Base-by-base conservation (phyloP, 1,140 invertebrate genomes). In the Bombus turneri region DNA sequence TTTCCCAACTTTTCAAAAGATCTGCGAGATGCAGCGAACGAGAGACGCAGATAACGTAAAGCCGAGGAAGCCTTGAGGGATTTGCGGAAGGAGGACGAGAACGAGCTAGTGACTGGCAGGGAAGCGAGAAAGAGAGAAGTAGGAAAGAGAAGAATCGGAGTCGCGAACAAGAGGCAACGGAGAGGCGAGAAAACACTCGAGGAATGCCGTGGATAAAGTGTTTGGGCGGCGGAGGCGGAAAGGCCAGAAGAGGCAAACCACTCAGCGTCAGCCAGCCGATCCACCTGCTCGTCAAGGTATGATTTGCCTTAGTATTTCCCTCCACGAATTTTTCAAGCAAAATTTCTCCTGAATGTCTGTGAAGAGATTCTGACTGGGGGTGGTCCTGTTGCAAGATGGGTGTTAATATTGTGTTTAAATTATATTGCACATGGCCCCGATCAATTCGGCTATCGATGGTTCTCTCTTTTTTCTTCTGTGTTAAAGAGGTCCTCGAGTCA, bases 201-300 rank as follows among this genome's bases (percentile, higher is more conserved):
- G 91, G 91, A 92, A 95, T 95, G 94, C 95, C 95, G 94, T 95
- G 95, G 95, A 95, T 95, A 92, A 95, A 94, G 92, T 95, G 95
- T 91, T 92, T 95, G 88, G 94, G 94, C 77, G 94, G 95, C 81
- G 91, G 91, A 80, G 91, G 91, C 90, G 93, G 93, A 84, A 94
- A 94, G 87, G 90, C 92, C 85, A 92, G 92, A 87, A 93, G 94
- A 88, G 93, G 92, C 91, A 95, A 95, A 90, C 93, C 93, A 90
- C 93, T 95, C 86, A 95, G 93, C 87, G 94, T 95, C 93, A 95
- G 95, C 91, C 94, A 95, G 78, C 95, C 95, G 89, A 93, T 95
- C 91, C 94, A 95, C 93, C 92, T 95, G 90, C 93, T 95, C 77
- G 93, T 95, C 87, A 95, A 95, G 93, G 95, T 95, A 90, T 92